phyloP scores from a whole-genome alignment of 2,797 vertebrate genomes.

The Chrosomus eos region DNA sequence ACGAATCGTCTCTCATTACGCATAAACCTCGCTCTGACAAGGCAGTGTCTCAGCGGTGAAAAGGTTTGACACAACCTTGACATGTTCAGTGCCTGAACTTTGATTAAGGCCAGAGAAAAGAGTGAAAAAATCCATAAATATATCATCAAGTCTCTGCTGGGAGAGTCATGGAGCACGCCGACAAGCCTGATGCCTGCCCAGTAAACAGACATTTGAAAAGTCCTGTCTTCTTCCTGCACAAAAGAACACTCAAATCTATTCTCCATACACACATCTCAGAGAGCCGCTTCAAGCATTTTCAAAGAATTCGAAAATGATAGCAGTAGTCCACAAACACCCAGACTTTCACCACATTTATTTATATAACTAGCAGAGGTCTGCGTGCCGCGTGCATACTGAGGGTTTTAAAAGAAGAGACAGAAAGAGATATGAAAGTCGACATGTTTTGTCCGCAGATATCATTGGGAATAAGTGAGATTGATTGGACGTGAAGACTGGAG shows the following conservation, averaged over 20 bases:
- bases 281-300: conserved; percentile 52
- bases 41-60: conserved; percentile 13
- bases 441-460: conserved; percentile 24
- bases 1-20: conserved; percentile 42
- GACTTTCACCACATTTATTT: conserved; percentile 47
- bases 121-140: conserved; percentile 58
- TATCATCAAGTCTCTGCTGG: conserved; percentile 54
- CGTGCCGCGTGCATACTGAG: not conserved
- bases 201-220: conserved; percentile 65
- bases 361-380: conserved; percentile 42
- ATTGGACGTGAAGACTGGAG: conserved; percentile 25
- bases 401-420: conserved; percentile 23
- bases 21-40: conserved; percentile 41
- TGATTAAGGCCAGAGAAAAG: conserved; percentile 56
- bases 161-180: not conserved
- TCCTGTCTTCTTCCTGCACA: conserved; percentile 58
- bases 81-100: conserved; percentile 36
- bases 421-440: conserved; percentile 28
- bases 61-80: conserved; percentile 47
- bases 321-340: conserved; percentile 51
- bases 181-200: conserved; percentile 48
- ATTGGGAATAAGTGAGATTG: conserved; percentile 45
- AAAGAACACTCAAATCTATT: conserved; percentile 55
- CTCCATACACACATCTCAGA: conserved; percentile 59
- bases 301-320: conserved; percentile 57